A percentile compares a stretch with the other conserved stretches of the same genome.
Conservation (phyloP, 2,888 invertebrate species). For the Drosophila mercatorum region DNA sequence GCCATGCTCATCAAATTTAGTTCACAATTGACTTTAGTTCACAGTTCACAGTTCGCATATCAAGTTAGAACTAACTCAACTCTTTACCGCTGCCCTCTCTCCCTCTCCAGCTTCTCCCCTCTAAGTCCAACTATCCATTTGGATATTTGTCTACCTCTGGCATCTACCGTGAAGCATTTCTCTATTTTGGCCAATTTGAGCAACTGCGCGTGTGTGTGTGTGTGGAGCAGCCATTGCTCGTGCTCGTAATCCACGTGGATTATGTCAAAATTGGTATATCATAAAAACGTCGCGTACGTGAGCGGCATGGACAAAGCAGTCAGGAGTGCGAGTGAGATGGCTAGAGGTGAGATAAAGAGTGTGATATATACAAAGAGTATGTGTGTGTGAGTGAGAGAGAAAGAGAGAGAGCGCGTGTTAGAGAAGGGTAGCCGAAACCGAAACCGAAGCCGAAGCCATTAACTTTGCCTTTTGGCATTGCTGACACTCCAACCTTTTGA, state of each 20-base stretch:
- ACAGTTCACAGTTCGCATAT: conserved; percentile 12
- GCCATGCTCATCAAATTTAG: conserved; percentile 16
- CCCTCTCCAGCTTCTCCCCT: not conserved
- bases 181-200: conserved; percentile 54
- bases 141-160: not conserved
- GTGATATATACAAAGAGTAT: not conserved
- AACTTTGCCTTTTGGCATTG: conserved; percentile 48
- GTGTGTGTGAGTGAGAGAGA: not conserved
- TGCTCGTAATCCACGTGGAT: conserved; percentile 79
- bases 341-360: conserved; percentile 1
- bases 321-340: not conserved
- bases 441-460: conserved; percentile 53
- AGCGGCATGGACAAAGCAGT: conserved; percentile 53
- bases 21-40: conserved; percentile 6
- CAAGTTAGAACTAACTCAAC: conserved; percentile 11
- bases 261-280: conserved; percentile 83
- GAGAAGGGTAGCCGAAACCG: conserved; percentile 30
- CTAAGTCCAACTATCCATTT: not conserved
- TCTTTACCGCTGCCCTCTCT: not conserved
- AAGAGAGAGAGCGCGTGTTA: not conserved
- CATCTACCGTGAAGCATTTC: conserved; percentile 16
- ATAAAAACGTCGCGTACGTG: conserved; percentile 82
- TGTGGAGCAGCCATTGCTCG: conserved; percentile 32
- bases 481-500: conserved; percentile 65
- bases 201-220: conserved; percentile 28